phyloP scores from a whole-genome alignment of 2,888 invertebrate genomes.

The Copidosoma aretas region DNA sequence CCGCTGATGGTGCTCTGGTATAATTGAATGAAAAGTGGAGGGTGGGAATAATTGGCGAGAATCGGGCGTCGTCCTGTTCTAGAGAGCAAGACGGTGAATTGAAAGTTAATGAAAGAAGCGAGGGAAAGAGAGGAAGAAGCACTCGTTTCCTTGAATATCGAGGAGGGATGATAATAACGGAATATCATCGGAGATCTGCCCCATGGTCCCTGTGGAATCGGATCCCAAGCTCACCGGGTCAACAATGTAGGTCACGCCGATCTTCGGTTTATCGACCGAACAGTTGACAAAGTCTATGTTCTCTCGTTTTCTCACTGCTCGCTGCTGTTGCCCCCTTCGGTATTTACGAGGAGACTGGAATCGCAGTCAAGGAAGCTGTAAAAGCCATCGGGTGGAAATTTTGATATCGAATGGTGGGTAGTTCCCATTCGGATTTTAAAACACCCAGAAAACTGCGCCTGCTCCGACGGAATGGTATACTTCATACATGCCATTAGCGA shows the following conservation, averaged over 20 bases:
- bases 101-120: slow-evolving; percentile 34
- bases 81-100: slow-evolving; percentile 15
- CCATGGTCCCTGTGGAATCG: background rate
- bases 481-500: too few relatives aligned
- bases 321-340: too few relatives aligned
- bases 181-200: background rate
- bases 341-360: too few relatives aligned
- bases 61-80: slow-evolving; percentile 1
- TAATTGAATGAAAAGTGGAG: slow-evolving; percentile 30
- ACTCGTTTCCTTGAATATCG: slow-evolving; percentile 9
- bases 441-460: too few relatives aligned
- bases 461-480: too few relatives aligned
- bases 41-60: slow-evolving; percentile 30
- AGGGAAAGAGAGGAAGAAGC: background rate
- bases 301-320: too few relatives aligned
- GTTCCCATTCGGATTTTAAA: too few relatives aligned
- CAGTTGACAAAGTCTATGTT: too few relatives aligned
- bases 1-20: background rate
- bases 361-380: too few relatives aligned
- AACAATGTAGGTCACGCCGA: background rate
- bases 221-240: background rate
- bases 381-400: too few relatives aligned
- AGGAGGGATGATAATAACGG: slow-evolving; percentile 7
- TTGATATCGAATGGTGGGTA: too few relatives aligned
- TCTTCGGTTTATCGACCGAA: too few relatives aligned